These are phyloP conservation scores for Oceanodroma tethys DNA, from an alignment of 2,113 vertebrate genomes.

Conservation along the genomic window DNA sequence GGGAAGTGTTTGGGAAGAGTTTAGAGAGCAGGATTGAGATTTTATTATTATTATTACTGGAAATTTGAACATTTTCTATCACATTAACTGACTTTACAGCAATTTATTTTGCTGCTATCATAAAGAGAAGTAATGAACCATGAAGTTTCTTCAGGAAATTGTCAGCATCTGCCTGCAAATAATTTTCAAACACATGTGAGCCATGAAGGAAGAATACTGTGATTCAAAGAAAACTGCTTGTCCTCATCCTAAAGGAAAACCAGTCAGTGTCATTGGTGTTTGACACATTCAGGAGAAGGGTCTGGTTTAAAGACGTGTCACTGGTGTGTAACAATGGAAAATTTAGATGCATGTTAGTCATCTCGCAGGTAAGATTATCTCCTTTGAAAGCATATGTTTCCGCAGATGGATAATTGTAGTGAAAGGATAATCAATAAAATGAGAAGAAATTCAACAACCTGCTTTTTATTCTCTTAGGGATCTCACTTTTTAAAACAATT, in stretches of 20 bases:
- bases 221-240: constrained; percentile 48
- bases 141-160: constrained; percentile 67
- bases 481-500: constrained; percentile 52
- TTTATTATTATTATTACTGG: constrained; percentile 57
- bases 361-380: constrained; percentile 11
- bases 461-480: constrained; percentile 40
- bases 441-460: constrained; percentile 48
- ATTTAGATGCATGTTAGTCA: constrained; percentile 17
- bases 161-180: constrained; percentile 55
- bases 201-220: constrained; percentile 14
- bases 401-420: constrained; percentile 33
- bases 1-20: constrained; percentile 33
- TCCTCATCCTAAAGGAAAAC: constrained; percentile 53
- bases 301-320: not conserved
- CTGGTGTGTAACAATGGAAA: not conserved
- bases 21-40: constrained; percentile 33
- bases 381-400: constrained; percentile 51
- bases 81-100: constrained; percentile 62
- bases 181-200: constrained; percentile 55
- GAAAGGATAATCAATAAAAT: constrained; percentile 44
- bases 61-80: constrained; percentile 59
- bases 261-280: not conserved
- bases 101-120: constrained; percentile 67
- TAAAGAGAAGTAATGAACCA: constrained; percentile 70
- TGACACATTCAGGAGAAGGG: not conserved